Base-by-base conservation (phyloP, 2,888 invertebrate genomes). In the Ellobium chinense region DNA sequence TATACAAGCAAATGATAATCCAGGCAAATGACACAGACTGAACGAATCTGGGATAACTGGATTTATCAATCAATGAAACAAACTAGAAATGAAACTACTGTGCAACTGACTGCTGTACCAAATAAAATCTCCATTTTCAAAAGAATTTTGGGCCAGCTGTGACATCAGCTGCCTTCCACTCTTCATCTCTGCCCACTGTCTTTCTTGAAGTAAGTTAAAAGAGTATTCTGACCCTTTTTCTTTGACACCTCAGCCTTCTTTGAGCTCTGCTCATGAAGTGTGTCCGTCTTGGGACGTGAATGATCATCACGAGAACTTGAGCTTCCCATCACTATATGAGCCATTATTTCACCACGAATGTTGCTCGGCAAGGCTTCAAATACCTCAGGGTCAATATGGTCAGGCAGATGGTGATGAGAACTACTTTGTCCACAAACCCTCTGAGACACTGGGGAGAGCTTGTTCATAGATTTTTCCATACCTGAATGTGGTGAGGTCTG, bases 311-410 rank as follows among this genome's bases (percentile, higher is more conserved):
- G 0, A 39, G 29, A 24, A 36, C 58, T 36, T 27, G 37, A 37
- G 34, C 37, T 83, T 63, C 83, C 84, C 84, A 83, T 77, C 7
- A 70, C 74, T 37, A 77, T 39, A 46, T 87, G 85, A 7, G 76
- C 68, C 12, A 86, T 70, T 18, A 88, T 68, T 69, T 90, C 90
- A n/a, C 85, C 72, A 63, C 87, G 88, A 54, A 89, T 88, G 18
- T 88, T 88, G 36, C 81, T 31, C 34, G 90, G 89, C 29, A 89
- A 79, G 18, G 81, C 76, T 24, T 37, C n/a, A 82, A 89, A 89
- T 24, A 89, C 87, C 2, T 85, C 85, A 36, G 80, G 79, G 70
- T 88, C 89, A 29, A 89, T 80, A 63, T 83, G 80, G 68, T 78
- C 65, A 3, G 88, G 87, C 21, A 83, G 68, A 58, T 60, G 37